Evolutionary conservation across 2,888 invertebrate species (phyloP).

Genomic region (Blastobasis lacticolella): DNA sequence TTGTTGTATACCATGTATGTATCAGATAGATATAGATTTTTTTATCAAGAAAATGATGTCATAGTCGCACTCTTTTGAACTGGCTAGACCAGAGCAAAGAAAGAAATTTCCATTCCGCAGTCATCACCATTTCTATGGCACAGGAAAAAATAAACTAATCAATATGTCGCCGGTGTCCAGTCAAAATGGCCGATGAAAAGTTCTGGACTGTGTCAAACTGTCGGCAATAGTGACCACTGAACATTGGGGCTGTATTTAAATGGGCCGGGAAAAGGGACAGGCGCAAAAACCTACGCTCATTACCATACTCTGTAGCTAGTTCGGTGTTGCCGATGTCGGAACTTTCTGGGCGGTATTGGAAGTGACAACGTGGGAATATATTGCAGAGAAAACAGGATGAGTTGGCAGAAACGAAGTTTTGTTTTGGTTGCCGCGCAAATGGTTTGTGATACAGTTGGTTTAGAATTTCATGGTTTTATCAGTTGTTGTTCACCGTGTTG

Average conservation of each 20-base stretch:
- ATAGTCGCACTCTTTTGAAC: too few species aligned
- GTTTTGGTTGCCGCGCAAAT: too few species aligned
- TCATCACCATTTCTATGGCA: neutral
- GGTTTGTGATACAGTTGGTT: too few species aligned
- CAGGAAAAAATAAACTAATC: slow-evolving; percentile 2
- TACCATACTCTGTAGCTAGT: slow-evolving; percentile 46
- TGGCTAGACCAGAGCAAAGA: too few species aligned
- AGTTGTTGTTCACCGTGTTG: too few species aligned
- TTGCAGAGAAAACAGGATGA: neutral
- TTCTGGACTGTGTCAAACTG: slow-evolving; percentile 26
- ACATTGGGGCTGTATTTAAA: slow-evolving; percentile 34
- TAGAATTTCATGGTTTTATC: too few species aligned
- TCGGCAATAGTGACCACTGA: slow-evolving; percentile 12
- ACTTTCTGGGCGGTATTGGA: slow-evolving; percentile 9
- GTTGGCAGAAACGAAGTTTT: too few species aligned
- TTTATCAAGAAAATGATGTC: too few species aligned
- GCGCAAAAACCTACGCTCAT: slow-evolving; percentile 38
- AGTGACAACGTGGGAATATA: too few species aligned
- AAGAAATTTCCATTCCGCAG: too few species aligned
- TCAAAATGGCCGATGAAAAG: slow-evolving; percentile 3
- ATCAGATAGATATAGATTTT: too few species aligned
- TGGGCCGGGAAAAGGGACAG: slow-evolving; percentile 34
- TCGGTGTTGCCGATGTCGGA: slow-evolving; percentile 22
- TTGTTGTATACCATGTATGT: too few species aligned
- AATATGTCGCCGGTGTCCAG: neutral